Base-by-base conservation (phyloP, 2,888 invertebrate genomes). In the Napeogenes inachia region DNA sequence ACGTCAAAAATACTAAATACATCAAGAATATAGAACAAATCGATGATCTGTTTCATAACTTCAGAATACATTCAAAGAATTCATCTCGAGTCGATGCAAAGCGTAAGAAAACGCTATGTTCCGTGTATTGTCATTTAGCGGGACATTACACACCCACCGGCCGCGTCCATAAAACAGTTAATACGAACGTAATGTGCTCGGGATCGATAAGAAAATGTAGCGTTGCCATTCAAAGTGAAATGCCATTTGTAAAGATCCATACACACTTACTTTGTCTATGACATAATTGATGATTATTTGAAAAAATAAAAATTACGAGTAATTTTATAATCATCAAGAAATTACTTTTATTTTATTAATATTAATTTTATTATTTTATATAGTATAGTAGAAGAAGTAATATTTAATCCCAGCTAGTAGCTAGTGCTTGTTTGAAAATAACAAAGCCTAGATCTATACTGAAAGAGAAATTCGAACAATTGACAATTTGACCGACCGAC, bases 181-280 rank as follows among this genome's bases (percentile, higher is more conserved):
- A 83, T 80, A 77, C 69, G 68, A 76, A 69, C 71, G 69, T 81
- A 78, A 80, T 82, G 76, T 66, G 67, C 64, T 66, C 66, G 66
- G 53, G 57, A 60, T 70, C 66, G 73, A 73, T 75, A 79, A 79
- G 80, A 82, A 82, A 75, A 73, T 71, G 71, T 73, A 71, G 71
- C 70, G 71, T 72, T 75, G 66, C 65, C 65, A 67, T 66, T 70
- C 70, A 71, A 75, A 75, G 72, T 70, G 74, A 77, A 75, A 76
- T 75, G 71, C 71, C 74, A 68, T 59, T 61, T 45, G 53, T 71
- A 59, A 68, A 59, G 69, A 45, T 58, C 56, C 33, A 62, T 70
- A n/a, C 61, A 69, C 70, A 75, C 57, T 60, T 3, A 21, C 21
- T 21, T 21, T 21, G 21, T 21, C 21, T 21, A 21, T 21, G 1